Evolutionary conservation across 2,888 invertebrate species (phyloP), one percentile per base, ranked within the genome.

Genomic region (Heteropelma amictum): DNA sequence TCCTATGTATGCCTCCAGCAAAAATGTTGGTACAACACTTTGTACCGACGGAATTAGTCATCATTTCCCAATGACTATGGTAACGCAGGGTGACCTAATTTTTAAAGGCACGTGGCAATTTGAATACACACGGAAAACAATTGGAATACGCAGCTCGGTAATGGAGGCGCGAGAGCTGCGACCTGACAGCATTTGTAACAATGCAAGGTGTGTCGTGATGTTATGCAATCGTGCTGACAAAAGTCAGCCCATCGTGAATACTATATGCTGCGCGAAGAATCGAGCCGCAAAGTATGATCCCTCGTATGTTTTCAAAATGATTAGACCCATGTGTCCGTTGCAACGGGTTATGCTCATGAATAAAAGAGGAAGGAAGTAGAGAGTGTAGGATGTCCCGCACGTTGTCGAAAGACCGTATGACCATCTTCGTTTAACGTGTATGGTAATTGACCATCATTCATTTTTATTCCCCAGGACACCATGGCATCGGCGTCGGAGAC

Each of bases 191-290:
- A 85, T 85, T 83, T 80, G 80, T 85, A 88, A 88, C 88, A 88
- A 88, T 88, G 85, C 87, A 81, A 88, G 88, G 88, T 86, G 88
- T 88, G 88, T 83, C 87, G 71, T 75, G 77, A 64, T 77, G 79
- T 88, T 85, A 86, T 78, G 85, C 85, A 88, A 88, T 77, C 75
- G 79, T 77, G 10, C 12, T 6, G 80, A 79, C 77, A 76, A 64
- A 64, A 76, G 72, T 79, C 80, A 81, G 77, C 76, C 77, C 78
- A 79, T 65, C 75, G n/a, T n/a, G n/a, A n/a, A n/a, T 75, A 65
- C 70, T 72, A 68, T 78, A 77, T 81, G 79, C n/a, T 77, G 67
- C 75, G 64, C 30, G 30, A 40, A 58, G 56, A 45, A 72, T 38
- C 51, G 40, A 42, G 68, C 64, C 64, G 51, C 58, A 54, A 71